Conservation (phyloP, 2,113 vertebrate genomes). For the Neolamprologus fasciatus region DNA sequence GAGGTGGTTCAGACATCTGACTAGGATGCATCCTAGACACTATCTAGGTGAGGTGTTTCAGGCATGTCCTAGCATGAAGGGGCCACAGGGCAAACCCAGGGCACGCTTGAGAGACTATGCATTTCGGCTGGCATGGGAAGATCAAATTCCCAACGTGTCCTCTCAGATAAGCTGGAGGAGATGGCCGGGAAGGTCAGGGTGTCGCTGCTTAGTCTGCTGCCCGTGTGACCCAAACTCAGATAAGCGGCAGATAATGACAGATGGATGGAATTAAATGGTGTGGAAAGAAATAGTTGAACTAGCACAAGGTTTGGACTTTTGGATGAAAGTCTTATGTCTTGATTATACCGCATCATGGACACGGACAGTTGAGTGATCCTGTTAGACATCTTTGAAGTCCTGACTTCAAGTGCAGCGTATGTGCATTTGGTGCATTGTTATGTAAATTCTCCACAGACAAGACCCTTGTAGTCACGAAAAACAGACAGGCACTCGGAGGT, state of each 20-base stretch:
- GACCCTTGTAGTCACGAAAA: neutral
- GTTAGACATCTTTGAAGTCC: neutral
- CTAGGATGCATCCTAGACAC: neutral
- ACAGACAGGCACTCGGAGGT: neutral
- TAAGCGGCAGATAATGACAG: neutral
- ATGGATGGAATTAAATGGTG: neutral
- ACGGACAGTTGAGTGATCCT: neutral
- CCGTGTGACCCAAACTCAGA: neutral
- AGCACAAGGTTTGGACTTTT: neutral
- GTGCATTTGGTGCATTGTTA: neutral
- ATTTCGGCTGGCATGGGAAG: neutral
- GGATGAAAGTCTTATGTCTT: neutral
- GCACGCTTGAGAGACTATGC: neutral
- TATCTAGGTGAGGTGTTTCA: neutral
- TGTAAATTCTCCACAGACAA: neutral
- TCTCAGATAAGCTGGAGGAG: neutral
- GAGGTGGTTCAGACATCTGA: neutral
- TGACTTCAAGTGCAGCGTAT: neutral
- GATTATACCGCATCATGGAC: neutral
- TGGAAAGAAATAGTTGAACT: neutral
- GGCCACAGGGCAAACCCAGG: neutral
- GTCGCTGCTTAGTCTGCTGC: neutral
- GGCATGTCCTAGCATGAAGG: neutral
- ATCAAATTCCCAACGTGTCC: neutral
- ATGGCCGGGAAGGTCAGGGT: neutral